Evolutionary conservation across 2,113 vertebrate species (phyloP).

Genomic region (Ramphastos sulfuratus): DNA sequence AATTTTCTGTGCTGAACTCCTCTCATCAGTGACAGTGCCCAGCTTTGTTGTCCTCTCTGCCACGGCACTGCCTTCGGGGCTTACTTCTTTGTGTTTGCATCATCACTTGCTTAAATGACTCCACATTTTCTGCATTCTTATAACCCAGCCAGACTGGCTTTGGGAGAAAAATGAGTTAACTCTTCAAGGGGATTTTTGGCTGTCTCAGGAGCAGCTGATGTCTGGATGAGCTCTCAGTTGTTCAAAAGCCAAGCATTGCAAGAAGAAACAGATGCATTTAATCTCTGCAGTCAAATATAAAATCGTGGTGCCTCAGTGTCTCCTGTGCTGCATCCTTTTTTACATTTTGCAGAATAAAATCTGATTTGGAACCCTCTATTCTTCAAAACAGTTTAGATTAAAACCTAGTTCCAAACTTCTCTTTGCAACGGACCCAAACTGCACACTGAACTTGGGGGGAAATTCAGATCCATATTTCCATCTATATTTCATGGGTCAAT

Average conservation of each 20-base stretch:
- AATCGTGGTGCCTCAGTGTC: not conserved
- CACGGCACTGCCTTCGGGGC: not conserved
- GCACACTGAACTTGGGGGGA: not conserved
- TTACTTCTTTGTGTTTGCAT: not conserved
- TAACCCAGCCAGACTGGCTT: not conserved
- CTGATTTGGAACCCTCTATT: not conserved
- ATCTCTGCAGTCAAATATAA: not conserved
- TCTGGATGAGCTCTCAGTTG: not conserved
- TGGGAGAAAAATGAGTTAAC: not conserved
- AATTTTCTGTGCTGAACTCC: not conserved
- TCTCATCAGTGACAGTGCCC: not conserved
- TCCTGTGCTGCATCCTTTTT: not conserved
- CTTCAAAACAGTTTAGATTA: not conserved
- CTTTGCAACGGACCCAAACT: not conserved
- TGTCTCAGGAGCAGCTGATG: not conserved
- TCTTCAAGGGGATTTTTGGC: not conserved
- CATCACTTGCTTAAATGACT: not conserved
- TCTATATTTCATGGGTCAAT: not conserved
- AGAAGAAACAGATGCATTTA: not conserved
- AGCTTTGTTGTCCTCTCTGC: not conserved
- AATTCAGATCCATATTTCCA: not conserved
- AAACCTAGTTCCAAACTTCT: not conserved
- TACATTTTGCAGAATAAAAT: not conserved
- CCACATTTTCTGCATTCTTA: conserved; percentile 3
- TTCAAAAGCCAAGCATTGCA: not conserved